Base-by-base conservation (phyloP, 2,888 invertebrate species). In the Malthinus flaveolus region DNA sequence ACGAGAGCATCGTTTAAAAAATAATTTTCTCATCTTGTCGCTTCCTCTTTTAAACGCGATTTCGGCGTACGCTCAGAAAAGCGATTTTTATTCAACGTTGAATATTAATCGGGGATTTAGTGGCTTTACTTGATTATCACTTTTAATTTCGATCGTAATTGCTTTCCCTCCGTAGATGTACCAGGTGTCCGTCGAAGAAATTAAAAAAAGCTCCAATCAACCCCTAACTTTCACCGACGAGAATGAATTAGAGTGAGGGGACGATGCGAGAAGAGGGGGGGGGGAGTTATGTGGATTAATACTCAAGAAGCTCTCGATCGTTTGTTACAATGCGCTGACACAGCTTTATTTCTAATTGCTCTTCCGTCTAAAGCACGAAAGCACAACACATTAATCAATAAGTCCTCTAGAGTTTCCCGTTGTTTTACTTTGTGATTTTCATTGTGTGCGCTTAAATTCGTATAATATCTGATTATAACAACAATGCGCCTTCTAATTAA, bases 401-500 rank as follows among this genome's bases (percentile, higher is more conserved):
- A 61, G 34, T 49, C 39, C 51, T 42, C 51, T 33, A 23, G 52
- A 50, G 49, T 54, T 61, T 51, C 49, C 50, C 37, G 59, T 58
- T 63, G 54, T 59, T 55, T 59, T 59, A 61, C 56, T 50, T 58
- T 52, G 58, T 50, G 59, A 60, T 60, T 61, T 39, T 61, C 54
- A 61, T 56, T 59, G 54, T 59, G 45, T 57, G 47, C 37, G 50
- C 64, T 47, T 53, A 52, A 56, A 59, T 49, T 61, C 63, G 61
- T 57, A 56, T 52, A 64, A 59, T 62, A 61, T 62, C 58, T 60
- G 58, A 64, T 60, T 60, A 61, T 59, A 53, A 49, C 50, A 51
- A 63, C 61, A 63, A 65, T 63, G 56, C 62, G 56, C 59, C 48
- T 55, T 57, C 64, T 64, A 63, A 67, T 65, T 66, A 66, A 67